A percentile compares a stretch with the other conserved stretches of the same genome.
Conservation (phyloP, 2,113 vertebrate genomes). For the Scophthalmus maximus region DNA sequence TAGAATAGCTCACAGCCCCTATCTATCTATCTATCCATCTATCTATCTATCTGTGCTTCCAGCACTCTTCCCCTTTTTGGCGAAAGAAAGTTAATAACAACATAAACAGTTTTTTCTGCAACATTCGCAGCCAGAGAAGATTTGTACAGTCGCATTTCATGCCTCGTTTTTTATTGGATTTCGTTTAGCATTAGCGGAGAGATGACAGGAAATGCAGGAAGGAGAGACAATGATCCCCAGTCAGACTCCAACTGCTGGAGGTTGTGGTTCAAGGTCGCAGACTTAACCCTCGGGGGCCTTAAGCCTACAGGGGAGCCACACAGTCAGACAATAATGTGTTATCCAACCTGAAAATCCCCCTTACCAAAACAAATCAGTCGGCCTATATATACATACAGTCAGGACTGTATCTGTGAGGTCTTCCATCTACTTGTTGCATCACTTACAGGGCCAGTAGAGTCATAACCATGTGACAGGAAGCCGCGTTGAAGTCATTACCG, state of each 20-base stretch:
- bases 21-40: no score
- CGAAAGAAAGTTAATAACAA: not conserved
- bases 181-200: no score
- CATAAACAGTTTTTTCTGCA: not conserved
- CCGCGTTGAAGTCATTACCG: constrained; percentile 72
- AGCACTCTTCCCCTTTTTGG: not conserved
- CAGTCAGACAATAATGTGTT: not conserved
- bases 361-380: not conserved
- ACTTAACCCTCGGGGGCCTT: not conserved
- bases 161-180: not conserved
- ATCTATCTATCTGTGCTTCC: no score
- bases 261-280: not conserved
- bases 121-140: not conserved
- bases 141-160: not conserved
- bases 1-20: no score
- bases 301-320: not conserved
- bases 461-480: constrained; percentile 70
- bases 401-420: constrained; percentile 11
- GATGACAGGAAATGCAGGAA: not conserved
- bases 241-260: not conserved
- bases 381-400: not conserved
- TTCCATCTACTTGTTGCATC: constrained; percentile 47
- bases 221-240: not conserved
- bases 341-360: not conserved
- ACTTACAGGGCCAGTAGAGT: constrained; percentile 38